Evolutionary conservation across 2,797 vertebrate genomes (phyloP).

Genomic region (Enteromius trimaculatus): DNA sequence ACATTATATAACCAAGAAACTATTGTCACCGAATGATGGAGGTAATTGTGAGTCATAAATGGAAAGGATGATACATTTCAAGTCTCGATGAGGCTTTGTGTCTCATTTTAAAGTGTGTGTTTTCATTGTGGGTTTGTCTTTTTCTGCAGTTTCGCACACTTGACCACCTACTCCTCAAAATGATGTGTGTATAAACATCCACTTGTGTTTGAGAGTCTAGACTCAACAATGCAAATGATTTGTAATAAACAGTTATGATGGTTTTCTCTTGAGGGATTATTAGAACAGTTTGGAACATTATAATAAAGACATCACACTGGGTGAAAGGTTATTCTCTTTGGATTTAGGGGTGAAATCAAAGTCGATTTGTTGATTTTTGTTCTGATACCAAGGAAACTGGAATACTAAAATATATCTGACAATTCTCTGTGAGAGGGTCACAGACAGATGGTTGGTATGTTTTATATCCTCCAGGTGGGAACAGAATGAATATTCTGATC

Average conservation of each 20-base stretch:
- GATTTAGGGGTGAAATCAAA: neutral
- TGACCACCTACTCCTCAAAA: slow-evolving; percentile 37
- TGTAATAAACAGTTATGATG: neutral
- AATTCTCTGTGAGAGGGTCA: neutral
- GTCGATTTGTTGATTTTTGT: neutral
- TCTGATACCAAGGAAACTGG: neutral
- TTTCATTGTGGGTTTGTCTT: slow-evolving; percentile 39
- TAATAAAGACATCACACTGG: neutral
- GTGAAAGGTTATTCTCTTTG: neutral
- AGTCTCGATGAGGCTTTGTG: neutral
- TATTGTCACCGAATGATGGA: slow-evolving; percentile 16
- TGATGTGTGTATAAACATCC: slow-evolving; percentile 30
- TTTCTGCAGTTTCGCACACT: slow-evolving; percentile 26
- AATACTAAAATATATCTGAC: neutral
- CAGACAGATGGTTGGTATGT: slow-evolving; percentile 1
- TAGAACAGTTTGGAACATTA: neutral
- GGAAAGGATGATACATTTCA: slow-evolving; percentile 16
- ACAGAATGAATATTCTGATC: slow-evolving; percentile 2
- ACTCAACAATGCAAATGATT: slow-evolving; percentile 36
- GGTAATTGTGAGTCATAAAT: slow-evolving; percentile 13
- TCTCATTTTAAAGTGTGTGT: slow-evolving; percentile 10
- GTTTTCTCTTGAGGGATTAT: slow-evolving; percentile 8
- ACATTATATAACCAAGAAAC: neutral
- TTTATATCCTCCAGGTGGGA: slow-evolving; percentile 6
- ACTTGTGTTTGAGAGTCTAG: slow-evolving; percentile 45